Base-by-base conservation (phyloP, 2,797 vertebrate genomes). In the Poeciliopsis infans region DNA sequence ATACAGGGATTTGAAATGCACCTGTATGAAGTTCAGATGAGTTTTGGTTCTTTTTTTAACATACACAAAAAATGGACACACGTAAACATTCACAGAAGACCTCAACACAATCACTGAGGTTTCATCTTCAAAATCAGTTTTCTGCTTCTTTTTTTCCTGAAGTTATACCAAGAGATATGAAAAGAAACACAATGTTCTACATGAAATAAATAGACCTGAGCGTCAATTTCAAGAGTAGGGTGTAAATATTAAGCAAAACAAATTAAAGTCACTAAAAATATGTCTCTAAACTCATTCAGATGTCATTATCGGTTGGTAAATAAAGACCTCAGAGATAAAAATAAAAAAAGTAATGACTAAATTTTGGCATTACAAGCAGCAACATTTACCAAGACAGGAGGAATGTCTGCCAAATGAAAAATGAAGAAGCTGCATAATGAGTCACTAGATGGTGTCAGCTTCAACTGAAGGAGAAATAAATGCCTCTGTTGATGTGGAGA, bases 1-100 rank as follows among this genome's bases (percentile, higher is more conserved):
- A 79, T 84, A 74, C 33, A 76, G 31, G 78, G 83, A 78, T 79
- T 83, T 84, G 73, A 69, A 85, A 78, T 57, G 68, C 68, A 4
- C 41, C 41, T 13, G 41, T 28, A 43, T 4, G 13, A 70, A 28
- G 41, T 46, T 70, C 12, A 13, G 13, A 28, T 70, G 41, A 28
- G 12, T 7, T 70, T 70, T 70, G 41, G 15, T 33, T 8, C 12
- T 43, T 46, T 28, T 25, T 68, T 68, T 33, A 64, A 39, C 18
- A 36, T 61, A 39, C 64, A 41, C 36, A 68, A 25, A 23, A 20
- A 41, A 7, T 1, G 12, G 2, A 16, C 45, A 70, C 41, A 8
- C 25, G 68, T 45, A 45, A n/a, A 70, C 25, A 70, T 70, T n/a
- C 23, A 45, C 5, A 8, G 13, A 45, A 36, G 53, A 46, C 49